phyloP scores from a whole-genome alignment of 1,140 invertebrate species.

The silkworm (Bombyx mori) region ASM3026992v2 NC_085110.1:18804001-18804500 shows the following conservation, averaged over 20 bases:
- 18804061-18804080: constrained; percentile 11
- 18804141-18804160: constrained; percentile 5
- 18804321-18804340: background rate
- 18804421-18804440: constrained; percentile 5
- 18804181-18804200: constrained; percentile 6
- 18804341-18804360: no score
- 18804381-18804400: background rate
- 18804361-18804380: background rate
- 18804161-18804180: background rate
- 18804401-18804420: constrained; percentile 10
- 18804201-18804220: constrained; percentile 25
- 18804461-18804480: constrained; percentile 12
- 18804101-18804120: constrained; percentile 1
- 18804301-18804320: constrained; percentile 23
- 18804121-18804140: constrained; percentile 9
- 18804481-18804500: constrained; percentile 16
- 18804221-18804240: constrained; percentile 43
- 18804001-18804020: constrained; percentile 22
- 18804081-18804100: constrained; percentile 9
- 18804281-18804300: constrained; percentile 39
- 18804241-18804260: constrained; percentile 23
- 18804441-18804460: constrained; percentile 12
- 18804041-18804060: constrained; percentile 11
- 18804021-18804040: constrained; percentile 22
- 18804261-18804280: constrained; percentile 21